phyloP scores from a whole-genome alignment of 2,113 vertebrate genomes.

The Strigops habroptila region DNA sequence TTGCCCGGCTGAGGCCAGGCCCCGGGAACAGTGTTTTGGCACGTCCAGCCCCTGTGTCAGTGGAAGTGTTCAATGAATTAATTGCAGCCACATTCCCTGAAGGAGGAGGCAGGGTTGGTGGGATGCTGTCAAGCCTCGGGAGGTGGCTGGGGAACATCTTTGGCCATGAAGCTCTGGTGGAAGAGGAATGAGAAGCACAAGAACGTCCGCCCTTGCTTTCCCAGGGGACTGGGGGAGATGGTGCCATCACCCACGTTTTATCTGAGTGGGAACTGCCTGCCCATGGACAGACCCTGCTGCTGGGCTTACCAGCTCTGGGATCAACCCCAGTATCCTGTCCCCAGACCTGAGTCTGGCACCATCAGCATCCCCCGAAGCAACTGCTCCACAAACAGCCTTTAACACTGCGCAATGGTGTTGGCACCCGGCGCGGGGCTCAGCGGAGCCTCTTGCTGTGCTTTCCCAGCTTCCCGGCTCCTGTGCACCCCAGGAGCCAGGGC shows the following conservation, averaged over 20 bases:
- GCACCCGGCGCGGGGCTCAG: rapidly evolving
- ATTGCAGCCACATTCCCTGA: background rate
- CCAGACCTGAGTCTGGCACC: background rate
- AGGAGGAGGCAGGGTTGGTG: background rate
- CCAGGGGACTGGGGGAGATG: background rate
- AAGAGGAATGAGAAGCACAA: background rate
- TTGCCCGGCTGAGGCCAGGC: background rate
- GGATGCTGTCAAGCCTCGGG: background rate
- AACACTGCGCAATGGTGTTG: rapidly evolving
- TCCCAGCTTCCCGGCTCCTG: background rate
- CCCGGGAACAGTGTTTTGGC: background rate
- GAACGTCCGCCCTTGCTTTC: background rate
- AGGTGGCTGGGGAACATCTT: background rate
- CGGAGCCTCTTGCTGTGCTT: background rate
- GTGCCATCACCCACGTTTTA: background rate
- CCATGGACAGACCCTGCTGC: background rate
- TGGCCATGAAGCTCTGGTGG: background rate
- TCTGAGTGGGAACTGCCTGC: background rate
- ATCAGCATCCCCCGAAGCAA: background rate
- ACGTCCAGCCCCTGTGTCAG: background rate
- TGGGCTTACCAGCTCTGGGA: rapidly evolving
- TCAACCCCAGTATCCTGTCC: background rate
- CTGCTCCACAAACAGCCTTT: background rate
- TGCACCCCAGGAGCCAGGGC: background rate
- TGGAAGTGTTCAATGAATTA: conserved; percentile 20